Evolutionary conservation across 2,888 invertebrate genomes (phyloP).

Genomic region (Mystacides longicornis): DNA sequence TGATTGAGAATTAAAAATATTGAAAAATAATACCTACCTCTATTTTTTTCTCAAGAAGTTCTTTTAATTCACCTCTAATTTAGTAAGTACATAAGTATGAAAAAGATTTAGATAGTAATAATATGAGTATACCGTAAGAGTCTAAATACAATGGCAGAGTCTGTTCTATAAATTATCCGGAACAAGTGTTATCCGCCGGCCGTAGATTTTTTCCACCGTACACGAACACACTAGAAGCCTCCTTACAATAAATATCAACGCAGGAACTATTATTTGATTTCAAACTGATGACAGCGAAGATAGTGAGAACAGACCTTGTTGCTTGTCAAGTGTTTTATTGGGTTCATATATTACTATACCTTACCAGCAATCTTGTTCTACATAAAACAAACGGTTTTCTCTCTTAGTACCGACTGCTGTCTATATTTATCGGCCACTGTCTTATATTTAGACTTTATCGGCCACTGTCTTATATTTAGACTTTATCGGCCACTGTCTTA

Average conservation of each 20-base stretch:
- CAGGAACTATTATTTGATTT: conserved; percentile 1
- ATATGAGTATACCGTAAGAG: no score
- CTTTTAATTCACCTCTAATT: no score
- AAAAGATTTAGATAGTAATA: no score
- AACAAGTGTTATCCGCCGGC: conserved; percentile 1
- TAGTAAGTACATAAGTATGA: no score
- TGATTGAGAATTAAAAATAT: no score
- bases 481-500: no score
- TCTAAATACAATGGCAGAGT: conserved; percentile 6
- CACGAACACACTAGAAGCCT: neutral
- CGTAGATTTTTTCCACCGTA: neutral
- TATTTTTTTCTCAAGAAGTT: no score
- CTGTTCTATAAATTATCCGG: neutral
- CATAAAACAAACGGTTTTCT: conserved; percentile 1
- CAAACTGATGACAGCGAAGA: neutral
- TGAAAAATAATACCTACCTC: no score
- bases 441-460: no score
- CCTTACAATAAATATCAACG: neutral
- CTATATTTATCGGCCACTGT: no score
- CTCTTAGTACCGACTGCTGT: no score
- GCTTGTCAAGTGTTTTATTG: conserved; percentile 2
- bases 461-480: no score
- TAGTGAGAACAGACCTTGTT: conserved; percentile 1
- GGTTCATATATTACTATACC: conserved; percentile 1
- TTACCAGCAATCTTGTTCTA: conserved; percentile 1